Evolutionary conservation across 2,797 vertebrate species (phyloP), one percentile per base, ranked within the genome.

Genomic region (Luscinia megarhynchos): DNA sequence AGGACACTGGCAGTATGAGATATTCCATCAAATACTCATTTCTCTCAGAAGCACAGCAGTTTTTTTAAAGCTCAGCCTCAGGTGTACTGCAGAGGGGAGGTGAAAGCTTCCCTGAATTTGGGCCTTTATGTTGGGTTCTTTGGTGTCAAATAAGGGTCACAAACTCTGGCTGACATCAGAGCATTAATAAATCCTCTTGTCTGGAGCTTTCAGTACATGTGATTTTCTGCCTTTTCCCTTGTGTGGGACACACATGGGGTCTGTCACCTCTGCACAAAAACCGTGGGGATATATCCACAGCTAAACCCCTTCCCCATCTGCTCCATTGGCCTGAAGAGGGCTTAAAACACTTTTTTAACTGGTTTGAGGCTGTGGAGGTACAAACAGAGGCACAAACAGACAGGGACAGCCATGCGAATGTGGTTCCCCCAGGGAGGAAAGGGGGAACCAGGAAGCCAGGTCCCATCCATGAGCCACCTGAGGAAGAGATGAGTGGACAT

Each of bases 181-280:
- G 45, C 36, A 23, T 74, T 74, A 93, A 90, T 80, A 89, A 95
- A 92, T 24, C 38, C 63, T 69, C 87, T 87, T 73, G 89, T 87
- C 78, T 53, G 87, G 59, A 48, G n/a, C 67, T 76, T 87, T 79
- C 55, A 62, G n/a, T 29, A 20, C 4, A 3, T 10, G 41, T 80
- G 84, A 82, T 93, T 89, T 96, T 67, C 67, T 84, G 51, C 75
- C 45, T 87, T 93, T 40, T 76, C 67, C 78, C 70, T 76, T 11
- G 48, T 29, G 45, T 82, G 84, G 77, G 78, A 55, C 41, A n/a
- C 90, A 89, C 63, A 29, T 29, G 62, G 41, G 81, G 23, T 70
- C 72, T 57, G 68, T 50, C 16, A 64, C 53, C 21, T 76, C 76
- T 68, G 77, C 27, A 73, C 48, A 79, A 29, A 57, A 55, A 24